Evolutionary conservation across 2,888 invertebrate genomes (phyloP), one percentile per base, ranked within the genome.

Genomic region (Malacosoma neustria): DNA sequence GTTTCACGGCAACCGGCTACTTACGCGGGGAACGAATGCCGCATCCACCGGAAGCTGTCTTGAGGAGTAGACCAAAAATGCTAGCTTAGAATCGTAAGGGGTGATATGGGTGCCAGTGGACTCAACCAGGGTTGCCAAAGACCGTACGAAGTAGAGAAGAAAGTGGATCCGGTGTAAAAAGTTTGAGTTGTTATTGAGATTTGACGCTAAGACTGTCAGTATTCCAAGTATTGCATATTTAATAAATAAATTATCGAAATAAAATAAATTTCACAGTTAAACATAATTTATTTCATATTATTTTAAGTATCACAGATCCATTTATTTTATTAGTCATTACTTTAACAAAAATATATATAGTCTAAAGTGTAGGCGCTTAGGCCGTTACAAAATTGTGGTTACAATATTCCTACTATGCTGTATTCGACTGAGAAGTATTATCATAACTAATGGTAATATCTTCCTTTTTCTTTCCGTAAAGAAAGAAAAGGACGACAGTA

Each of bases 201-300:
- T n/a, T n/a, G n/a, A n/a, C n/a, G n/a, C n/a, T n/a, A n/a, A n/a
- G n/a, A n/a, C n/a, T n/a, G n/a, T n/a, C n/a, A n/a, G n/a, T n/a
- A n/a, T n/a, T n/a, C n/a, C n/a, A n/a, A n/a, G n/a, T n/a, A n/a
- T n/a, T n/a, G n/a, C n/a, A n/a, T n/a, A n/a, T n/a, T n/a, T n/a
- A n/a, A n/a, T n/a, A n/a, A n/a, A n/a, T n/a, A n/a, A n/a, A n/a
- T n/a, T n/a, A n/a, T n/a, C n/a, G 46, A 72, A 64, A 66, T 53
- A 43, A 51, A 34, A 46, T 41, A 40, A 36, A 44, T 41, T 61
- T 48, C 84, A 84, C 84, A 85, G 73, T 84, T 84, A 85, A 84
- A 82, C 85, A 85, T 85, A 84, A 82, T 82, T 84, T 84, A 84
- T 80, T 82, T 81, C 71, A 80, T 81, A 80, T 79, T 84, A 82